These are phyloP conservation scores for Formica selysi DNA, from an alignment of 1,140 invertebrate genomes.

Conservation along the genomic window DNA sequence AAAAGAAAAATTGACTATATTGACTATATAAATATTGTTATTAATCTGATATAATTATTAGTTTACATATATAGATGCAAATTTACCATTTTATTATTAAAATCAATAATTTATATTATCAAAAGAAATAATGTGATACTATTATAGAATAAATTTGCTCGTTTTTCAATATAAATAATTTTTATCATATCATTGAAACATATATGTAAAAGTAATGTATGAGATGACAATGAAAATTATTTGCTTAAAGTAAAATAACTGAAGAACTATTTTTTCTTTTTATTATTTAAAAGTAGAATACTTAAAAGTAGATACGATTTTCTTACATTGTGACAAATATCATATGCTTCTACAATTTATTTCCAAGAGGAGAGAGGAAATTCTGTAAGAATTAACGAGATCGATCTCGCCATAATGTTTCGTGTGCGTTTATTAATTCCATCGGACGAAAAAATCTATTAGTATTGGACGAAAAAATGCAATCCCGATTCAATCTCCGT, in stretches of 20 bases:
- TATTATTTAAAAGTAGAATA: neutral
- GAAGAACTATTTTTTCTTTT: neutral
- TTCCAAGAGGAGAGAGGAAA: neutral
- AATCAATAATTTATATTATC: neutral
- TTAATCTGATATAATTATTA: neutral
- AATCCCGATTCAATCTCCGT: constrained; percentile 58
- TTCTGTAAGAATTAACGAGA: constrained; percentile 7
- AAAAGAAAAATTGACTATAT: neutral
- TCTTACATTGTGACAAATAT: neutral
- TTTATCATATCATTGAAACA: neutral
- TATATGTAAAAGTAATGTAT: neutral
- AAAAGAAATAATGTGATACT: neutral
- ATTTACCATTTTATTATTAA: neutral
- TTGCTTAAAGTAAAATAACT: neutral
- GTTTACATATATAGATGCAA: neutral
- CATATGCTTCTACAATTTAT: neutral
- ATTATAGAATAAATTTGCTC: neutral
- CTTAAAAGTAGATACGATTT: neutral
- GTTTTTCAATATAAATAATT: neutral
- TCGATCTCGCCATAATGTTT: constrained; percentile 32
- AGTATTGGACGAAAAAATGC: constrained; percentile 40
- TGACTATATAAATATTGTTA: neutral
- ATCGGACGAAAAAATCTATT: constrained; percentile 46
- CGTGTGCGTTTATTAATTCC: constrained; percentile 49
- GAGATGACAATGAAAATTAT: neutral